These are phyloP conservation scores for Sphyrna mokarran DNA, from an alignment of 2,113 vertebrate genomes.

Conservation along the genomic window DNA sequence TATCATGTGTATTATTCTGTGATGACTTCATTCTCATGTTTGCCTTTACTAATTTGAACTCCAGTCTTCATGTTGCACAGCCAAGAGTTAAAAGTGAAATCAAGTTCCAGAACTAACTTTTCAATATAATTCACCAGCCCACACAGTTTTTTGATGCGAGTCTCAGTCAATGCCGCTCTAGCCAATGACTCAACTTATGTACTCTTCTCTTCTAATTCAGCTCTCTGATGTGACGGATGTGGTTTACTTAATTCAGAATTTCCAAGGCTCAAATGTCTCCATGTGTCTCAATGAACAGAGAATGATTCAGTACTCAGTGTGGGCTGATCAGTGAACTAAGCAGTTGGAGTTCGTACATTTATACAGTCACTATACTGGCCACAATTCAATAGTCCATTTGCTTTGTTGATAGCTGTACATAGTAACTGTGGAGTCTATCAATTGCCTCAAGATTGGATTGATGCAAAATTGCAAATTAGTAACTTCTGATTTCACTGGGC, in stretches of 20 bases:
- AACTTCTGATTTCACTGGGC: background rate
- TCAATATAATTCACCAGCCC: background rate
- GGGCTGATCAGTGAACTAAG: background rate
- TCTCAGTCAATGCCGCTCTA: background rate
- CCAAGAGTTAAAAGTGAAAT: background rate
- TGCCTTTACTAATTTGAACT: background rate
- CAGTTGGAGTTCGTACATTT: background rate
- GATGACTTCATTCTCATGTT: background rate
- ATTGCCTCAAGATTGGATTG: background rate
- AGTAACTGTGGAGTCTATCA: background rate
- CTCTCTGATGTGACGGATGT: background rate
- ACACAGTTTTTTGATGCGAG: background rate
- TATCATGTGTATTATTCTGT: background rate
- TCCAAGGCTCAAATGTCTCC: background rate
- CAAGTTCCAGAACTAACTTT: background rate
- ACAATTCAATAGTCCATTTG: background rate
- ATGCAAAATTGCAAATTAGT: background rate
- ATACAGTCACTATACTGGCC: background rate
- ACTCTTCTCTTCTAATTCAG: background rate
- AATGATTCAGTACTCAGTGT: background rate
- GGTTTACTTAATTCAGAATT: background rate
- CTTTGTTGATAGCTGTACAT: background rate
- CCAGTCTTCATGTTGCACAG: background rate
- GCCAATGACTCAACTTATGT: background rate
- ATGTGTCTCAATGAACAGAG: background rate